These are phyloP conservation scores for Grantiella picta DNA, from an alignment of 2,113 vertebrate species.

Conservation along the genomic window DNA sequence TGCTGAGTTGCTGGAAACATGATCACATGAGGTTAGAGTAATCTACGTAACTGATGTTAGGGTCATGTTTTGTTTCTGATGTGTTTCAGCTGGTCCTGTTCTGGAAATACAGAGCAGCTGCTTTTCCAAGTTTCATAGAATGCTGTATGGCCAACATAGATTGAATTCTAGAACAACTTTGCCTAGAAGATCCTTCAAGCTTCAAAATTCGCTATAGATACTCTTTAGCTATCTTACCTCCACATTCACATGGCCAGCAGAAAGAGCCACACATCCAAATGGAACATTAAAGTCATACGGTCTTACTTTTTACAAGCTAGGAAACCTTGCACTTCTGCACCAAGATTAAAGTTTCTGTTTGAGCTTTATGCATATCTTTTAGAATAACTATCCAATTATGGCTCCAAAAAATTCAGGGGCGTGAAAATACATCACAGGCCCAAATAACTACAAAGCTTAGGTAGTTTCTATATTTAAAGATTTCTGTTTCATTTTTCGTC, in stretches of 20 bases:
- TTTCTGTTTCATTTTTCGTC: neutral
- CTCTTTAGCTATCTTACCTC: neutral
- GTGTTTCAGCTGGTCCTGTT: constrained; percentile 64
- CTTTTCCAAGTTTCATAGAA: constrained; percentile 10
- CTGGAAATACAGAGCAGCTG: constrained; percentile 56
- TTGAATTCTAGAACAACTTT: neutral
- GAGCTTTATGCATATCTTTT: neutral
- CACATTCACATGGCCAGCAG: neutral
- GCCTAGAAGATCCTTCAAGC: neutral
- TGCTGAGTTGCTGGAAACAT: constrained; percentile 55
- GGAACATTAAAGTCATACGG: neutral
- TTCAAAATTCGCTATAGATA: neutral
- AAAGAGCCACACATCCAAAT: neutral
- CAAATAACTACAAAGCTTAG: neutral
- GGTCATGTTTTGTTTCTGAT: constrained; percentile 65
- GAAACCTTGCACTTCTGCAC: neutral
- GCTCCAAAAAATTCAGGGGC: neutral
- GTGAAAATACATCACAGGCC: neutral
- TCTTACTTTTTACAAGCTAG: neutral
- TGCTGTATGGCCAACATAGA: neutral
- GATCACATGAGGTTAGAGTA: constrained; percentile 40
- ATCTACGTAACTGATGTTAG: constrained; percentile 46
- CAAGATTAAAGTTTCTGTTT: neutral
- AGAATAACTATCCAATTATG: neutral
- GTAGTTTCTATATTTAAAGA: neutral